Conservation (phyloP, 1,140 invertebrate genomes). For the Cyclina sinensis region DNA sequence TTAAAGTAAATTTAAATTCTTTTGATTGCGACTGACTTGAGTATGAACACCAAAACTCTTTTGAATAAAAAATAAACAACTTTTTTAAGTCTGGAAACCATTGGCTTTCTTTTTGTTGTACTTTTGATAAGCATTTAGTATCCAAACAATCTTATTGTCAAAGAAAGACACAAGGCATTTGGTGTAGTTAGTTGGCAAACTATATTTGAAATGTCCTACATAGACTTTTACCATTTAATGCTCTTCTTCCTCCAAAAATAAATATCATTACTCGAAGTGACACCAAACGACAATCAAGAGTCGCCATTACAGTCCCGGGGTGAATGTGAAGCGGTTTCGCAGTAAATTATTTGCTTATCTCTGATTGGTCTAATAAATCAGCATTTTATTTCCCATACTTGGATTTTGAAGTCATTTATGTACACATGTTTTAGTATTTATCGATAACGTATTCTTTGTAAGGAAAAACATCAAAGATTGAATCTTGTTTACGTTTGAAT, state of each 20-base stretch:
- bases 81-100: too few species aligned
- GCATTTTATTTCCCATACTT: conserved; percentile 61
- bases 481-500: conserved; percentile 59
- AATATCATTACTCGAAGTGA: conserved; percentile 31
- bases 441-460: conserved; percentile 66
- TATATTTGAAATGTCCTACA: too few species aligned
- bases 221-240: conserved; percentile 27
- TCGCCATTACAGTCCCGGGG: conserved; percentile 64
- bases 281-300: conserved; percentile 60
- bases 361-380: conserved; percentile 66
- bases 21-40: too few species aligned
- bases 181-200: too few species aligned
- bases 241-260: not conserved
- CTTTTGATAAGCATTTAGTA: too few species aligned
- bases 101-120: too few species aligned
- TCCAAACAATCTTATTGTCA: too few species aligned
- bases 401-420: conserved; percentile 70
- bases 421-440: conserved; percentile 71
- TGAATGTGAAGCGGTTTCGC: conserved; percentile 60
- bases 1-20: too few species aligned
- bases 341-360: conserved; percentile 68
- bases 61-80: too few species aligned
- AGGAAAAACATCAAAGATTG: conserved; percentile 64
- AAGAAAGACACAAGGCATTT: too few species aligned
- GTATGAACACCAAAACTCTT: too few species aligned